Conservation (phyloP, 53 echinoderm and acorn worm species). For the Actinopyga echinites region DNA sequence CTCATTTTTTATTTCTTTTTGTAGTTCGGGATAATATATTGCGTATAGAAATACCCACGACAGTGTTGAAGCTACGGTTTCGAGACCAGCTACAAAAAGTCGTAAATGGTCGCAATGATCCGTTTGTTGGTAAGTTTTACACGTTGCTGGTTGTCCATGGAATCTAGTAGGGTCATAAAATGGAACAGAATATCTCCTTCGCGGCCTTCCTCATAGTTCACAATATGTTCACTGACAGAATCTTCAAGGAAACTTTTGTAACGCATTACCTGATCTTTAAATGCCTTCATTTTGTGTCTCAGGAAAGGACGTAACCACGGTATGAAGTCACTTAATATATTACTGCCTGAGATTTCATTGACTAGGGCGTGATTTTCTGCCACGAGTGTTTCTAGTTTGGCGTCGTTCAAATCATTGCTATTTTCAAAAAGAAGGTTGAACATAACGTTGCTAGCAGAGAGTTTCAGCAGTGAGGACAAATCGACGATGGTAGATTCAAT, state of each 20-base stretch:
- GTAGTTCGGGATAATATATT: no score
- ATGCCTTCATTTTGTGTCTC: constrained; percentile 19
- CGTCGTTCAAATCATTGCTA: constrained; percentile 53
- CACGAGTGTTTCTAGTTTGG: constrained; percentile 54
- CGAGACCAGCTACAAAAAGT: no score
- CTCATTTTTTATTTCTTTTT: constrained; percentile 73
- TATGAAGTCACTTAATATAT: constrained; percentile 80
- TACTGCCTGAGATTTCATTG: constrained; percentile 68
- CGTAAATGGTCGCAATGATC: constrained; percentile 53
- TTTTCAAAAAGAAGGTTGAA: constrained; percentile 66
- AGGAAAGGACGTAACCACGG: constrained; percentile 62
- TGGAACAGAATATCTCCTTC: constrained; percentile 73
- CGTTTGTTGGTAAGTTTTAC: no score
- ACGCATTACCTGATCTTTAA: constrained; percentile 28
- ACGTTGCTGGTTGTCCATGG: no score
- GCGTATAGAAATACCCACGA: no score
- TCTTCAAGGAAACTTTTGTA: constrained; percentile 42
- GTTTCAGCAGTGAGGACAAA: constrained; percentile 51
- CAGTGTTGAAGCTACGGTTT: no score
- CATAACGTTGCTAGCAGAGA: constrained; percentile 75
- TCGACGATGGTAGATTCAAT: no score
- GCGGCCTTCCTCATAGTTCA: constrained; percentile 55
- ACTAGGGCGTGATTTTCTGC: constrained; percentile 57
- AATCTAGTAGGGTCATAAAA: no score
- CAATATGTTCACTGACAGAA: constrained; percentile 53